Evolutionary conservation across 2,797 vertebrate species (phyloP), one percentile per base, ranked within the genome.

Genomic region (Fratercula arctica): DNA sequence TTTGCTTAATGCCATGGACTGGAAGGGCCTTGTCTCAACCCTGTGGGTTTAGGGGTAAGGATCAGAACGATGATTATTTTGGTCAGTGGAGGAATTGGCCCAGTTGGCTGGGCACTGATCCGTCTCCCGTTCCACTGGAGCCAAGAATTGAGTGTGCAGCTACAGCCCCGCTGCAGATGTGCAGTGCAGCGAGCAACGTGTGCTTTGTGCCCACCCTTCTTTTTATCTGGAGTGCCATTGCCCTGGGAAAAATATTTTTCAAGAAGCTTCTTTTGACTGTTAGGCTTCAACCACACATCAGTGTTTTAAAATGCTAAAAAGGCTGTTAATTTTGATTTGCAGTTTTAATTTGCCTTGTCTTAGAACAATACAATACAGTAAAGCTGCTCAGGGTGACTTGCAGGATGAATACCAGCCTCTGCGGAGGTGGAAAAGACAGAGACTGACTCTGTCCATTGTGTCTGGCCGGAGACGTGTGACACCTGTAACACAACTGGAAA

Each of bases 401-500:
- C 16, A 56, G 33, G 51, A 31, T 50, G 57, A 66, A 33, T 7
- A 2, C 19, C 3, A 5, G 13, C 33, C 72, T 63, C 77, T 24
- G 13, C 60, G 39, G 77, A 57, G 61, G 28, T 13, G 25, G 75
- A 29, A 41, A 39, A 59, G 59, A 14, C 31, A 8, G 45, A 51
- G 66, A 11, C 56, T n/a, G 57, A 35, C 51, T 37, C 35, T 28
- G 43, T 66, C 24, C 51, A 24, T 20, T 29, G 39, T 64, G 51
- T 37, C 45, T 6, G 45, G 57, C 97, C 76, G 96, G 91, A 91
- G 57, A 97, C 87, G 93, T 97, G 98, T 76, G 97, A 95, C 98
- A 98, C 98, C 88, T 18, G 88, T 91, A 82, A 31, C 67, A 31
- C 53, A n/a, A 76, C 95, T 97, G 97, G 98, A 98, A 98, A 98